phyloP scores from a whole-genome alignment of 1,140 invertebrate species.

The Trypoxylus dichotomus region DNA sequence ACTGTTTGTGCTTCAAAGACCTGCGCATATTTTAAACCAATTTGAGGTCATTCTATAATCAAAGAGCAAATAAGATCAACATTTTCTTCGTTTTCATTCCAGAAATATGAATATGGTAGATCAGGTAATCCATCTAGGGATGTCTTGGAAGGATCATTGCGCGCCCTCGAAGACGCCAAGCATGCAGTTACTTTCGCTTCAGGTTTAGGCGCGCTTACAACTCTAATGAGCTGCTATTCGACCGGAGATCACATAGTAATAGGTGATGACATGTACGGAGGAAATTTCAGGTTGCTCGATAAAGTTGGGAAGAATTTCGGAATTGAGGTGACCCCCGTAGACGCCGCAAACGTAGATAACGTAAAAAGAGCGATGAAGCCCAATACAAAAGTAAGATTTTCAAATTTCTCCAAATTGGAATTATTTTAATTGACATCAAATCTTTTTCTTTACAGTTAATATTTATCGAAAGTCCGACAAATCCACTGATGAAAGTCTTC shows the following conservation, averaged over 20 bases:
- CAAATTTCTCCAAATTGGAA: no score
- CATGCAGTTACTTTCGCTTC: slow-evolving; percentile 86
- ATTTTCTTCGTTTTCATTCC: neutral
- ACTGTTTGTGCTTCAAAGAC: no score
- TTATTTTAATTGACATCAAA: neutral
- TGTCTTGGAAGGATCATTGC: slow-evolving; percentile 86
- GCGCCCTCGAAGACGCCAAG: slow-evolving; percentile 87
- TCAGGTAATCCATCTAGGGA: slow-evolving; percentile 94
- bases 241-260: slow-evolving; percentile 89
- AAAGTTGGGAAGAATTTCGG: slow-evolving; percentile 69
- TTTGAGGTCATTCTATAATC: no score
- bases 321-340: slow-evolving; percentile 78
- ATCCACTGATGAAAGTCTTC: slow-evolving; percentile 89
- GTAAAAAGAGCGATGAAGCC: slow-evolving; percentile 71
- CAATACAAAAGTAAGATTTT: slow-evolving; percentile 77
- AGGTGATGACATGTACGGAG: slow-evolving; percentile 95
- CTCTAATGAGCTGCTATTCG: slow-evolving; percentile 73
- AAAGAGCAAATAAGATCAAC: no score
- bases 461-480: slow-evolving; percentile 98
- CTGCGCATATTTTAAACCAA: no score
- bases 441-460: slow-evolving; percentile 68
- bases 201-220: slow-evolving; percentile 84
- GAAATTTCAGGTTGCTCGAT: slow-evolving; percentile 72
- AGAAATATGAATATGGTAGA: slow-evolving; percentile 91
- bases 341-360: slow-evolving; percentile 71